These are phyloP conservation scores for Eupithecia tripunctaria DNA, from an alignment of 2,888 invertebrate species.

Conservation along the genomic window DNA sequence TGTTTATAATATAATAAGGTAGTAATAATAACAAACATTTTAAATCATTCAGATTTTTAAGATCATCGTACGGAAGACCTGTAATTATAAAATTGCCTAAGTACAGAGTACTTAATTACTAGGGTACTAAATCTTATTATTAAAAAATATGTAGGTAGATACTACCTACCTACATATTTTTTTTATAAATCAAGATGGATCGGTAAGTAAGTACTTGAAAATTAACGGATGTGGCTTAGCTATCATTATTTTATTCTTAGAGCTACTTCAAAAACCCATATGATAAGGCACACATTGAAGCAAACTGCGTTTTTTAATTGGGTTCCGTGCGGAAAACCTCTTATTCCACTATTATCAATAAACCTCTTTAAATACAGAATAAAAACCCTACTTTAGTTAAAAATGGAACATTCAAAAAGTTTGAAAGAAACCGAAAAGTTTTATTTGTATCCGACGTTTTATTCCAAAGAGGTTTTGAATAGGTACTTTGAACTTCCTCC, in stretches of 20 bases:
- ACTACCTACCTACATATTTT: too few relatives aligned
- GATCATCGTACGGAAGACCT: too few relatives aligned
- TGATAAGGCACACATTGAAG: slow-evolving; percentile 16
- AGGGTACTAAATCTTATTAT: too few relatives aligned
- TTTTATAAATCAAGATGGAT: not conserved
- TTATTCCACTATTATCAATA: too few relatives aligned
- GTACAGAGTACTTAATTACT: too few relatives aligned
- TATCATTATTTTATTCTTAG: slow-evolving; percentile 16
- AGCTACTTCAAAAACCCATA: slow-evolving; percentile 14
- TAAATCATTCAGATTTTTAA: too few relatives aligned
- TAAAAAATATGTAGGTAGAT: too few relatives aligned
- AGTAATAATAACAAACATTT: too few relatives aligned
- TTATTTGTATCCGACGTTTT: not conserved
- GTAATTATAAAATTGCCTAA: too few relatives aligned
- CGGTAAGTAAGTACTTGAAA: not conserved
- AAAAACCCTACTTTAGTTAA: not conserved
- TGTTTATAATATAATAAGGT: too few relatives aligned
- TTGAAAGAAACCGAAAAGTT: not conserved
- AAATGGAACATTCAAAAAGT: not conserved
- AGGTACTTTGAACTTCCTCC: not conserved
- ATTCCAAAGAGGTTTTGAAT: not conserved
- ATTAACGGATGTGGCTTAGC: not conserved
- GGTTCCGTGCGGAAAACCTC: not conserved
- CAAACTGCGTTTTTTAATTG: slow-evolving; percentile 20
- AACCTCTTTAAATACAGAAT: not conserved